Percentiles rank a stretch among this genome's conserved stretches.
phyloP scores from a whole-genome alignment of 2,888 invertebrate genomes.

The Cantharis rustica region DNA sequence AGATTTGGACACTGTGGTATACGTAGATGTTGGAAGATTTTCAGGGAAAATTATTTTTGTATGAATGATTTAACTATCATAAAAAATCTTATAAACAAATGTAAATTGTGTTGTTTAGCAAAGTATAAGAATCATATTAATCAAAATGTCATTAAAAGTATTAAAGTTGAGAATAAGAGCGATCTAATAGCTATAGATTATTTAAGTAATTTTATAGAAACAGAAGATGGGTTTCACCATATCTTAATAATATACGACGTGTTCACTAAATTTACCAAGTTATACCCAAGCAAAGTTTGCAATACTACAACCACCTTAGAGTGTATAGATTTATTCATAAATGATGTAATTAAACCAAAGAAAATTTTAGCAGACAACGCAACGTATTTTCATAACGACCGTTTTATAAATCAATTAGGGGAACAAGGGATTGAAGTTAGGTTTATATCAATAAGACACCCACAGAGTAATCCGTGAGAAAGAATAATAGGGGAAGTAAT shows the following conservation, averaged over 20 bases:
- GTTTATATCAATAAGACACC: not conserved
- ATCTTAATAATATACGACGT: constrained; percentile 18
- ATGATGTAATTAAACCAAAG: not conserved
- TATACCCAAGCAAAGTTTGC: constrained; percentile 6
- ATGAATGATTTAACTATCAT: no score
- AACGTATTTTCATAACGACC: not conserved
- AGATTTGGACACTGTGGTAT: no score
- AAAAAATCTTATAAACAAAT: not conserved
- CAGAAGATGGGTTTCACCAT: not conserved
- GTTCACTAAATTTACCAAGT: constrained; percentile 19
- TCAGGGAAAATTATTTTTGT: no score
- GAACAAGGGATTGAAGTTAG: not conserved
- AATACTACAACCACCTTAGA: constrained; percentile 6
- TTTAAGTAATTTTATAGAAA: not conserved
- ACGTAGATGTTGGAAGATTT: no score
- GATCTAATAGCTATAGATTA: no score
- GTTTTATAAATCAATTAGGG: not conserved
- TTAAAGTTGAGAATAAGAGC: no score
- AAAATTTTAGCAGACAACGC: constrained; percentile 1
- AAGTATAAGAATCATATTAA: no score
- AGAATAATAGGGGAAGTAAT: not conserved
- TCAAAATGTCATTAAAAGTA: not conserved
- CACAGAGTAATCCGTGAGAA: not conserved
- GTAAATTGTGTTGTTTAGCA: not conserved
- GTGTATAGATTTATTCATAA: not conserved